Evolutionary conservation across 1,140 invertebrate genomes (phyloP), one percentile per base, ranked within the genome.

Genomic region (Thaumatotibia leucotreta): DNA sequence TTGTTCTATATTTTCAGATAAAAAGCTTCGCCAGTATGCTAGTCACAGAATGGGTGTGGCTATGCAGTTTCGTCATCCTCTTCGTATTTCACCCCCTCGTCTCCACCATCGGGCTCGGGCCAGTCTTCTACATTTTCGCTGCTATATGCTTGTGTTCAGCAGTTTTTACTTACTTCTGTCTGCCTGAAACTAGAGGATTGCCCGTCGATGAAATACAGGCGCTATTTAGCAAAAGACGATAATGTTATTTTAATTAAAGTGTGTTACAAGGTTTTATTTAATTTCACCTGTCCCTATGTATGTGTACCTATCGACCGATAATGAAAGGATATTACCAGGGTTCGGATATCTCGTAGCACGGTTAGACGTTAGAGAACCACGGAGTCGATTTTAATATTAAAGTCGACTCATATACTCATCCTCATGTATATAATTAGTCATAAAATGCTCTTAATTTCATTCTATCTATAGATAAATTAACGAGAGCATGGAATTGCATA

Each of bases 151-250:
- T 91, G 9, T 0, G 89, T 0, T 91, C 92, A 0, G 78, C 89
- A 3, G 45, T 84, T 0, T 93, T 95, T 20, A 9, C 39, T 8
- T 17, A 67, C 4, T 91, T 93, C 27, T 79, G 92, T 62, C 88
- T 96, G 1, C 95, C 95, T 0, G 95, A 96, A 79, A 96, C 95
- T 0, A 95, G 94, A 73, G 94, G 93, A 0, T 92, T 92, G 66
- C 90, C 89, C 1, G 79, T 95, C n/a, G 85, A 95, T 27, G 93
- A 95, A 66, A 94, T 95, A 50, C 82, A 83, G 45, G 4, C 4
- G 63, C 17, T 54, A 27, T 54, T 74, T n/a, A 63, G 64, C 33
- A 49, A 20, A 6, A 74, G 70, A 35, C 65, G 67, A 64, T 17
- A 4, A 45, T 45, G 39, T 45, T 17, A 45, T 61, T 23, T 29